A percentile compares a stretch with the other conserved stretches of the same genome.
Evolutionary conservation across 2,888 invertebrate species (phyloP).

Genomic region (Digitonthophagus gazella): DNA sequence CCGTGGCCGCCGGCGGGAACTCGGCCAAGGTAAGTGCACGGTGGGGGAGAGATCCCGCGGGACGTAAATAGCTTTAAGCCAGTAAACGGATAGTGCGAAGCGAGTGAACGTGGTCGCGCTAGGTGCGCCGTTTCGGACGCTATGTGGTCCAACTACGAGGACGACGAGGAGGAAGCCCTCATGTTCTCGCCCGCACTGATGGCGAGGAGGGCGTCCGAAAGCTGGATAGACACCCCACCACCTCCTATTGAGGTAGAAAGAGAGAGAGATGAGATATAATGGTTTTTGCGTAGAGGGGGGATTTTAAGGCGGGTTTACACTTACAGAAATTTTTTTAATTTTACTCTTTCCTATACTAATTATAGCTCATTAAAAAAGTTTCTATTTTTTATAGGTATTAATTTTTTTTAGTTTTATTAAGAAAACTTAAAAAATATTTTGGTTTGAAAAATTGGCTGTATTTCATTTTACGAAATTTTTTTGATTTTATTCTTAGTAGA

Average conservation of each 20-base stretch:
- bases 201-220: slow-evolving; percentile 82
- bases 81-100: slow-evolving; percentile 4
- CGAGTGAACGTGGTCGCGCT: neutral
- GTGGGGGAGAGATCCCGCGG: slow-evolving; percentile 15
- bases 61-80: slow-evolving; percentile 25
- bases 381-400: too few relatives aligned
- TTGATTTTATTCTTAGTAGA: too few relatives aligned
- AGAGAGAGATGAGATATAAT: neutral
- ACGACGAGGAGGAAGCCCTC: slow-evolving; percentile 82
- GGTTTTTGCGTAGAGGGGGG: neutral
- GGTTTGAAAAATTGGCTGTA: too few relatives aligned
- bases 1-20: slow-evolving; percentile 9
- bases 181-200: slow-evolving; percentile 85
- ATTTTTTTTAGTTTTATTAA: too few relatives aligned
- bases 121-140: slow-evolving; percentile 1
- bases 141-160: slow-evolving; percentile 72
- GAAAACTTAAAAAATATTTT: neutral
- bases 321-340: neutral
- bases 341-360: too few relatives aligned
- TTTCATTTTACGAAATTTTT: too few relatives aligned
- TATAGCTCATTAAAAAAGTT: too few relatives aligned
- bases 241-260: slow-evolving; percentile 71
- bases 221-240: slow-evolving; percentile 81
- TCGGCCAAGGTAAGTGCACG: slow-evolving; percentile 1
- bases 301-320: neutral